Base-by-base conservation (phyloP, 2,113 vertebrate species). In the Seriola aureovittata region DNA sequence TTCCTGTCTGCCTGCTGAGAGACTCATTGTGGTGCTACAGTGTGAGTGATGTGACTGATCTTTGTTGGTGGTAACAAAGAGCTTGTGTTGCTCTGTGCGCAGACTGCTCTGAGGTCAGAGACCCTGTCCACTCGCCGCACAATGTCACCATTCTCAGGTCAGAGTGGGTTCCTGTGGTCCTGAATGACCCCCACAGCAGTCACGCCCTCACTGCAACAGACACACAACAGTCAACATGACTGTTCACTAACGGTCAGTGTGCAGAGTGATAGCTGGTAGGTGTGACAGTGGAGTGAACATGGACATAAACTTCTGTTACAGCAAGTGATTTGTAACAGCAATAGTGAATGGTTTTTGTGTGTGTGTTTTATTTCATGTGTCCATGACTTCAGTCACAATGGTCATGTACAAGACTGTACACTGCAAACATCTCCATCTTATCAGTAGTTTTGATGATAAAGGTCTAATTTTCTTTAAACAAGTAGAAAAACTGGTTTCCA, bases 71-170 rank as follows among this genome's bases (percentile, higher is more conserved):
- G 94, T 92, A 91, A 98, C 97, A 95, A 97, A 96, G 81, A 94
- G 96, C 88, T 96, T 90, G 96, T 96, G 95, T 97, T 96, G 87
- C 94, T 93, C 0, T 95, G 96, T 0, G 92, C 93, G 96, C 96
- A 96, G 91, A 95, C 96, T 2, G 94, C 95, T 93, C 96, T 97
- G 89, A 97, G 94, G 90, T 98, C 97, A 76, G 68, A 19, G 68
- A 72, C 84, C 65, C 65, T 0, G 65, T 71, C 78, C 62, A 5
- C 75, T 54, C 14, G 19, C 75, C 21, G 68, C 59, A 91, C 85
- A 92, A 68, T 80, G 86, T 34, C 59, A 38, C 62, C 84, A 59
- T 90, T 91, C 85, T 84, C 21, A 63, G 83, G 76, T 82, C 84
- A 68, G 81, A 58, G 80, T 57, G 74, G 81, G 78, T 73, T 75